Base-by-base conservation (phyloP, 2,113 vertebrate genomes). In the Sphyrna mokarran region DNA sequence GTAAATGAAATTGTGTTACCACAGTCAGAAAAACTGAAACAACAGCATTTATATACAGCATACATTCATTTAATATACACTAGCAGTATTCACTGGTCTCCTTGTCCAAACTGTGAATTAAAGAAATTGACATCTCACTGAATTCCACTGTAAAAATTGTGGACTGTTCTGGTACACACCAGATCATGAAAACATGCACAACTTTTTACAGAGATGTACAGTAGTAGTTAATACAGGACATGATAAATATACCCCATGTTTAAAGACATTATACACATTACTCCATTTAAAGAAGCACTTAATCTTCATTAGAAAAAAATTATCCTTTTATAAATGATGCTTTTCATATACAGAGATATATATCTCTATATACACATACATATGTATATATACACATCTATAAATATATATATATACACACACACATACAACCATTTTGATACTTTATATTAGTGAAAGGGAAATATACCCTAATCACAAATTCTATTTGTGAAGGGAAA, bases 21-120 rank as follows among this genome's bases (percentile, higher is more conserved):
- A 95, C 94, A 95, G 94, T 95, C 68, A 95, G 94, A 95, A 95
- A 48, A 95, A 95, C 69, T 95, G 93, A 95, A 70, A 95, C 94
- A 54, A 72, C 68, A 95, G 70, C 68, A 48, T 70, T 94, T 94
- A 94, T 95, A 61, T 72, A 95, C 69, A 95, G 69, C 26, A 72
- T 95, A 95, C 69, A 95, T 95, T 69, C 69, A 95, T 95, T 95
- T 95, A 95, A 95, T 95, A 72, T 70, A 95, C 94, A 95, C 94
- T 70, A 95, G 94, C 68, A 95, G 68, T 48, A 70, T 95, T 72
- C 68, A 95, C 93, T 95, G 93, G 66, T 54, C 26, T 90, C 72
- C 40, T 95, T 54, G 26, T 95, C 68, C 69, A 72, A 95, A 72
- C 94, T 48, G 80, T 43, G 61, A 93, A 93, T 68, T 93, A 95